Conservation (phyloP, 1,140 invertebrate genomes). For the Steinernema khuongi region DNA sequence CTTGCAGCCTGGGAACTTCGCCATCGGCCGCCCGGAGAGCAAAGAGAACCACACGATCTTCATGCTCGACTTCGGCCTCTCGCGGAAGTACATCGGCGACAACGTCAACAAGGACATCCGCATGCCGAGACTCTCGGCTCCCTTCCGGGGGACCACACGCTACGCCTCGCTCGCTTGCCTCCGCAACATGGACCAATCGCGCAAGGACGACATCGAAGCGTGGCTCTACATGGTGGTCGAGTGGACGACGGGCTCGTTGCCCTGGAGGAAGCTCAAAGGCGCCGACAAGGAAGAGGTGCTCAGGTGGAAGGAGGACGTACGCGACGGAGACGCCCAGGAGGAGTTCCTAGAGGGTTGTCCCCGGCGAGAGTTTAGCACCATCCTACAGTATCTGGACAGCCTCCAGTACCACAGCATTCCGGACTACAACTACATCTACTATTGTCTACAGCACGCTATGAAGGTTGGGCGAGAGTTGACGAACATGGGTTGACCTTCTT, state of each 20-base stretch:
- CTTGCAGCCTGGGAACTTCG: slow-evolving; percentile 51
- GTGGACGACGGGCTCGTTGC: slow-evolving; percentile 38
- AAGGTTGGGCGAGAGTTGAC: not conserved
- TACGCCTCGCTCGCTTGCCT: slow-evolving; percentile 46
- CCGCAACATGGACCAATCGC: slow-evolving; percentile 31
- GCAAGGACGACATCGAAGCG: slow-evolving; percentile 43
- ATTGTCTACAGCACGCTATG: slow-evolving; percentile 22
- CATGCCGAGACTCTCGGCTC: slow-evolving; percentile 37
- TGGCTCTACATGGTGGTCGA: slow-evolving; percentile 46
- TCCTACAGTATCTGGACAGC: slow-evolving; percentile 24
- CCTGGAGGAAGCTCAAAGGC: slow-evolving; percentile 41
- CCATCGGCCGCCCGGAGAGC: slow-evolving; percentile 44
- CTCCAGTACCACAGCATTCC: slow-evolving; percentile 23
- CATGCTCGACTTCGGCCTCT: slow-evolving; percentile 40
- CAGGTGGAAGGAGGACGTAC: slow-evolving; percentile 14
- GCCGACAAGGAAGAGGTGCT: slow-evolving; percentile 20
- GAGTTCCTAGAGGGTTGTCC: slow-evolving; percentile 20
- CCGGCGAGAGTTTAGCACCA: slow-evolving; percentile 23
- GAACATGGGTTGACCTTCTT: not conserved
- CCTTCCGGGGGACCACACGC: slow-evolving; percentile 45
- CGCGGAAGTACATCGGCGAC: slow-evolving; percentile 25
- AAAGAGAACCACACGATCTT: slow-evolving; percentile 47
- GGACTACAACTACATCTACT: slow-evolving; percentile 27
- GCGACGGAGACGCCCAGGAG: slow-evolving; percentile 13
- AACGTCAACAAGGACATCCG: slow-evolving; percentile 36